A percentile compares a stretch with the other conserved stretches of the same genome.
These are phyloP conservation scores for Elaphurus davidianus DNA, from an alignment of 2,113 vertebrate genomes.

Conservation along the genomic window DNA sequence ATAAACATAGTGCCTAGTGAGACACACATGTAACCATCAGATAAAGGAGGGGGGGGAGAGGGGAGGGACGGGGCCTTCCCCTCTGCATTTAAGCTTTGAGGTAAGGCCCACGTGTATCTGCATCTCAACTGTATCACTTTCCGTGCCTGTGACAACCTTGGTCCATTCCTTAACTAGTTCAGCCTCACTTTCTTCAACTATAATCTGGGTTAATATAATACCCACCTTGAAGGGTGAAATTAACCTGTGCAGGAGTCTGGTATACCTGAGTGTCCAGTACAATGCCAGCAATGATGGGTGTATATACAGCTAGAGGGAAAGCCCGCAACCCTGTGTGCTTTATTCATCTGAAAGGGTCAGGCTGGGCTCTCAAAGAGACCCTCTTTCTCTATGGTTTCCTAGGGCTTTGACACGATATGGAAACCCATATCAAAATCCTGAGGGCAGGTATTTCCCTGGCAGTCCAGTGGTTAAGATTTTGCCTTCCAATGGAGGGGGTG, in stretches of 20 bases:
- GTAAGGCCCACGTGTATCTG: neutral
- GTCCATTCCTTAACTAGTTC: neutral
- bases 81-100: neutral
- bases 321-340: neutral
- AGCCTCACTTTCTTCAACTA: neutral
- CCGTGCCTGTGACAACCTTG: neutral
- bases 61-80: neutral
- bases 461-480: neutral
- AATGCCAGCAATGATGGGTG: neutral
- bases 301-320: neutral
- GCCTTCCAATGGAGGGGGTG: neutral
- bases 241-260: neutral
- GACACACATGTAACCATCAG: rapidly evolving
- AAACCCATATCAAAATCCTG: neutral
- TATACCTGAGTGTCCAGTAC: rapidly evolving
- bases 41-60: neutral
- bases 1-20: neutral
- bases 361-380: neutral
- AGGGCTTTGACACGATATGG: neutral
- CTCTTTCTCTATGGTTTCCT: neutral
- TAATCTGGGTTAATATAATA: neutral
- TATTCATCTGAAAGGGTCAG: neutral
- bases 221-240: neutral
- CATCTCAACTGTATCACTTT: neutral
- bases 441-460: neutral